phyloP scores from a whole-genome alignment of 2,797 vertebrate species.

The Xyrichtys novacula region DNA sequence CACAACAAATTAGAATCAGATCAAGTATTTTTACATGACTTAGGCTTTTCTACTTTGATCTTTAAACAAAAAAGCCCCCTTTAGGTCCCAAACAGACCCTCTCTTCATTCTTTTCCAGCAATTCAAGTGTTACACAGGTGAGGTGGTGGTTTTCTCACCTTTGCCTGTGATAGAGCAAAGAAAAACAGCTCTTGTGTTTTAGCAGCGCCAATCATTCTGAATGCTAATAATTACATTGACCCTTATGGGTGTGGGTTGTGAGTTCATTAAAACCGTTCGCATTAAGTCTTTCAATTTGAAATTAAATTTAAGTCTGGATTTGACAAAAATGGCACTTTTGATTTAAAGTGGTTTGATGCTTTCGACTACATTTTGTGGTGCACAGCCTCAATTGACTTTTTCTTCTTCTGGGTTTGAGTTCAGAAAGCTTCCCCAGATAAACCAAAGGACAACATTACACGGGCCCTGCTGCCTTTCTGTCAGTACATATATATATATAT shows the following conservation, averaged over 20 bases:
- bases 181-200: not conserved
- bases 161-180: not conserved
- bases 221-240: conserved; percentile 5
- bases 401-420: conserved; percentile 51
- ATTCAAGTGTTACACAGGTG: conserved; percentile 35
- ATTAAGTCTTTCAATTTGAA: conserved; percentile 21
- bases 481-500: conserved; percentile 33
- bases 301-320: conserved; percentile 1
- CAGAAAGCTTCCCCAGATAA: conserved; percentile 62
- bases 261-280: not conserved
- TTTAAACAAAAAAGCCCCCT: conserved; percentile 1
- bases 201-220: conserved; percentile 17
- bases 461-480: conserved; percentile 64
- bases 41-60: conserved; percentile 10
- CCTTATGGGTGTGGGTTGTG: not conserved
- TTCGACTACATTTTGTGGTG: conserved; percentile 29
- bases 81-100: conserved; percentile 2
- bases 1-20: conserved; percentile 10
- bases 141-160: conserved; percentile 32
- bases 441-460: conserved; percentile 78
- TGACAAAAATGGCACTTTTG: conserved; percentile 12
- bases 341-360: conserved; percentile 9
- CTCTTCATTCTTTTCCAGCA: conserved; percentile 11
- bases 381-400: conserved; percentile 34
- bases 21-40: conserved; percentile 42